A percentile compares a stretch with the other conserved stretches of the same genome.
Conservation (phyloP, 2,888 invertebrate genomes). For the Ischnura elegans region DNA sequence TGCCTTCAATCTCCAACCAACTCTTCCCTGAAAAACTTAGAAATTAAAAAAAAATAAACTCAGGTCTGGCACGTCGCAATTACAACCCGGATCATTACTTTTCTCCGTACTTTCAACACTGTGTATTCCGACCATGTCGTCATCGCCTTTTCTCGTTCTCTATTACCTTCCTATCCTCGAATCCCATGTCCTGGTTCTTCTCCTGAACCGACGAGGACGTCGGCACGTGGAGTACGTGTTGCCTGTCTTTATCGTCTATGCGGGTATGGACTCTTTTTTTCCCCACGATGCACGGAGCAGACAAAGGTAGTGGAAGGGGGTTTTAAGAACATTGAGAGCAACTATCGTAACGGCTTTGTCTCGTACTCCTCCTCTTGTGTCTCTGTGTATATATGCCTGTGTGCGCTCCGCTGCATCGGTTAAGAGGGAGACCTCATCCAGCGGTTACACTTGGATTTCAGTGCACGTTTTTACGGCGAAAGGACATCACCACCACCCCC, state of each 20-base stretch:
- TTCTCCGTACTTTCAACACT: background rate
- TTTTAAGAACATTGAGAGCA: background rate
- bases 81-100: background rate
- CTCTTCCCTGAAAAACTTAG: too few species aligned
- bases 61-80: background rate
- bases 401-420: background rate
- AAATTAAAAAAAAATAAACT: too few species aligned
- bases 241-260: too few species aligned
- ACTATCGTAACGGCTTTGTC: background rate
- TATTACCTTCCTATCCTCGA: background rate
- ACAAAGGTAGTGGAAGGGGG: background rate
- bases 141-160: background rate
- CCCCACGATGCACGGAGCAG: background rate
- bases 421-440: background rate
- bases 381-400: too few species aligned
- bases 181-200: background rate
- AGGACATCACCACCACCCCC: background rate
- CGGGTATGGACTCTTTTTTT: background rate
- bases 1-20: too few species aligned
- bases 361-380: background rate
- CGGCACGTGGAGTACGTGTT: background rate
- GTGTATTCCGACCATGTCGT: background rate
- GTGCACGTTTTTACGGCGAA: conserved; percentile 13
- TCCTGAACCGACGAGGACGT: background rate
- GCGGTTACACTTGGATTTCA: background rate